Percentiles rank a stretch among this genome's conserved stretches.
phyloP scores from a whole-genome alignment of 2,888 invertebrate genomes.

The Crematogaster levior region DNA sequence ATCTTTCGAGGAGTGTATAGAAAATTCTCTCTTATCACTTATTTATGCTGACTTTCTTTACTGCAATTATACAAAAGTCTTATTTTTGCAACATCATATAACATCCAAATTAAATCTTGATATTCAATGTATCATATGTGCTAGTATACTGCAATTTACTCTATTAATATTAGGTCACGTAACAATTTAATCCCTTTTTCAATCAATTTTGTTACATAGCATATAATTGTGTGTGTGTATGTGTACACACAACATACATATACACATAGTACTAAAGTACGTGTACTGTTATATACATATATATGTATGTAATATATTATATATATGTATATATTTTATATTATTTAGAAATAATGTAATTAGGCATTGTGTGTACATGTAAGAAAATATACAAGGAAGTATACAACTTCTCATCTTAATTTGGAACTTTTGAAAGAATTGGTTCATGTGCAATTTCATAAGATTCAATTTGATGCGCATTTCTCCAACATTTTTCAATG shows the following conservation, averaged over 20 bases:
- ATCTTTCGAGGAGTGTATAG: background rate
- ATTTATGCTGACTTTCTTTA: background rate
- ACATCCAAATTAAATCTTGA: slow-evolving; percentile 5
- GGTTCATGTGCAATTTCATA: background rate
- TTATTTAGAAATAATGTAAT: slow-evolving; percentile 20
- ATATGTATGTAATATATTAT: background rate
- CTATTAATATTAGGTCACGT: slow-evolving; percentile 35
- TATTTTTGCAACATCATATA: background rate
- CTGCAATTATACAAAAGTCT: slow-evolving; percentile 5
- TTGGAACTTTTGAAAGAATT: background rate
- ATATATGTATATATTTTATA: background rate
- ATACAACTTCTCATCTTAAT: background rate
- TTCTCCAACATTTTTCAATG: background rate
- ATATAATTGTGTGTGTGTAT: no score
- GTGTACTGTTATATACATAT: no score
- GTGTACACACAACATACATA: no score
- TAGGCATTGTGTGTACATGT: slow-evolving; percentile 21
- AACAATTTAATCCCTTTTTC: background rate
- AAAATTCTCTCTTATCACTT: slow-evolving; percentile 35
- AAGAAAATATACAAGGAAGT: slow-evolving; percentile 16
- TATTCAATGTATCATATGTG: slow-evolving; percentile 9
- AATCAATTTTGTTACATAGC: background rate
- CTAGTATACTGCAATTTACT: background rate
- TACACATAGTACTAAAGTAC: no score
- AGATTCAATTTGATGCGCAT: background rate